Percentiles rank a stretch among this genome's conserved stretches.
phyloP scores from a whole-genome alignment of 2,797 vertebrate species.

The Acomys russatus region DNA sequence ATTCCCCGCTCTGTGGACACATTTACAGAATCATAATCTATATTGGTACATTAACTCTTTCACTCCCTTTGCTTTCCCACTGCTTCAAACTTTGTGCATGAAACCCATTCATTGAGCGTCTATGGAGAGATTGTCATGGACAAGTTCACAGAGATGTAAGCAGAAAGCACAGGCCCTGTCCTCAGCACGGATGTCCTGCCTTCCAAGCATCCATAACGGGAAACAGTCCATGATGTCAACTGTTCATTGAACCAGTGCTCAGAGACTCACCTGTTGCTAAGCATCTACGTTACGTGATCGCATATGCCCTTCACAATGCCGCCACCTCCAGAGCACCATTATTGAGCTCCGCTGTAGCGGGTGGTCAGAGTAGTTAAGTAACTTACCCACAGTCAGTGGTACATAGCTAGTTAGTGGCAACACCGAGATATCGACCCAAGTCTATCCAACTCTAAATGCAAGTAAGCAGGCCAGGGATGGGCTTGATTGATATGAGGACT shows the following conservation, averaged over 20 bases:
- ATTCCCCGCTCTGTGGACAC: background rate
- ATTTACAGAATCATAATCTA: conserved; percentile 35
- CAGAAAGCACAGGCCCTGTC: background rate
- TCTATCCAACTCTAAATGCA: background rate
- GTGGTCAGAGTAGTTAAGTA: background rate
- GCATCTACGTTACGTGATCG: background rate
- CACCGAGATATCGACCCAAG: background rate
- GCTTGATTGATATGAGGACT: too few relatives aligned
- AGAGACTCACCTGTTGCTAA: background rate
- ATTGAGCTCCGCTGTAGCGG: background rate
- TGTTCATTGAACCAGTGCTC: background rate
- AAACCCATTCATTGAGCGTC: background rate
- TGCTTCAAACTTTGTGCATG: background rate
- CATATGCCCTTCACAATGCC: background rate
- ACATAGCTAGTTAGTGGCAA: background rate
- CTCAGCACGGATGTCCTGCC: background rate
- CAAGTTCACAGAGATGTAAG: background rate
- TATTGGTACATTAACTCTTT: background rate
- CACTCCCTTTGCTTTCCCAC: background rate
- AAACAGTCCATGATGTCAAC: background rate
- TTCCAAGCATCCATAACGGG: background rate
- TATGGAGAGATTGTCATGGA: background rate
- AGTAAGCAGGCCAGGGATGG: background rate
- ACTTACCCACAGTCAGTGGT: background rate
- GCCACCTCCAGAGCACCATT: background rate